Base-by-base conservation (phyloP, 2,888 invertebrate species). In the Gymnocheta viridis region DNA sequence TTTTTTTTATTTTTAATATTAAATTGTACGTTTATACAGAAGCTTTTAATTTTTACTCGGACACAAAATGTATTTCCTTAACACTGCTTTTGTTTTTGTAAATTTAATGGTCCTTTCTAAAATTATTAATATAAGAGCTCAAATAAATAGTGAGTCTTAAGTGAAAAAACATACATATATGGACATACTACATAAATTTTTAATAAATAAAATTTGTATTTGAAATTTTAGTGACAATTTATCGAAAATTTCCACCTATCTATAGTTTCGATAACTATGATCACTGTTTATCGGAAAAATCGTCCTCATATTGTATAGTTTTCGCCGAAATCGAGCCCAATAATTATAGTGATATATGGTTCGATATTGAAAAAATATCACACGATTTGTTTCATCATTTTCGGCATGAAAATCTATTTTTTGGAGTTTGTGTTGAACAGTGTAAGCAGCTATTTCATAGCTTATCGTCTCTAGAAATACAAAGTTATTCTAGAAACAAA, bases 211-310 rank as follows among this genome's bases (percentile, higher is more conserved):
- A 49, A 14, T 1, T 58, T 38, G 3, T 19, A 9, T 19, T 38
- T n/a, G 22, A 14, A 38, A 22, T 56, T 67, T 44, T 38, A 82
- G 73, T 41, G 54, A 67, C 51, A 35, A 38, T 41, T 22, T 73
- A 82, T 73, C 32, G 22, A 19, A 78, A 60, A 0, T 47, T 82
- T 27, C 82, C 82, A 35, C 54, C 82, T 10, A 10, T 82, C 19
- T 67, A 82, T 22, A 51, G 58, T 17, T 82, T 82, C 41, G 78
- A 82, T 54, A 73, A 73, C 41, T 82, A 82, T n/a, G 82, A 78
- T 54, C 67, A 67, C 10, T 73, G 82, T 35, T 60, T 82, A 54
- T 44, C 51, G 7, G n/a, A 47, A 54, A 14, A 56, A 6, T 7
- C 12, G 2, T 60, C 78, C 0, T 51, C 22, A 12, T 82, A 82